Evolutionary conservation across 2,113 vertebrate species (phyloP), one percentile per base, ranked within the genome.

Genomic region (Calyptommatus sinebrachiatus): DNA sequence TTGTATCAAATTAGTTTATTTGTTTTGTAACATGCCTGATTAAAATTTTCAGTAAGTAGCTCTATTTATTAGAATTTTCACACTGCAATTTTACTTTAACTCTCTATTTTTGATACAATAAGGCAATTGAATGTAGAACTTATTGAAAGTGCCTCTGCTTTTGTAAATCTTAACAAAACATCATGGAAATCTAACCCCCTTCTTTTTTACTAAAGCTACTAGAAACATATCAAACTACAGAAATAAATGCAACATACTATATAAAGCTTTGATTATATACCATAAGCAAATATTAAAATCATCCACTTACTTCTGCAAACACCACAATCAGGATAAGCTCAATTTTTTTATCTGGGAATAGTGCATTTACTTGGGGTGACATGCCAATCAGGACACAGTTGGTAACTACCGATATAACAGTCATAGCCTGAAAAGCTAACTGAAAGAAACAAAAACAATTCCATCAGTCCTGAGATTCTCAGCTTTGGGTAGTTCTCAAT

Each of bases 391-490:
- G 94, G 6, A 97, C 92, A 85, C 97, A 99, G 86, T 99, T 99
- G 83, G 98, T 99, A 81, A 98, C 96, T 61, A 99, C 97, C 0
- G 98, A 96, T 20, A 99, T 99, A 45, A 98, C 93, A 73, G 97
- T 97, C 97, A 99, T 99, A 2, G 97, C 95, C 92, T 99, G 98
- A 90, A 99, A 99, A 73, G 98, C 98, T 85, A 99, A 86, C 98
- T 99, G 92, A 78, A 94, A 57, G 60, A 73, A 22, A 92, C 26
- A 91, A 83, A 62, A 31, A 6, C 9, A 80, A 41, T 41, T 22
- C 12, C 7, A 61, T 81, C 53, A 57, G 53, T 18, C 53, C 53
- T 57, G 18, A 57, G 4, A 16, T 57, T 57, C 53, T 57, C 14
- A 57, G 14, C 16, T 57, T 57, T 57, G 53, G 4, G 53, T 57